Conservation (phyloP, 2,888 invertebrate species). For the Ganaspis brasiliensis region DNA sequence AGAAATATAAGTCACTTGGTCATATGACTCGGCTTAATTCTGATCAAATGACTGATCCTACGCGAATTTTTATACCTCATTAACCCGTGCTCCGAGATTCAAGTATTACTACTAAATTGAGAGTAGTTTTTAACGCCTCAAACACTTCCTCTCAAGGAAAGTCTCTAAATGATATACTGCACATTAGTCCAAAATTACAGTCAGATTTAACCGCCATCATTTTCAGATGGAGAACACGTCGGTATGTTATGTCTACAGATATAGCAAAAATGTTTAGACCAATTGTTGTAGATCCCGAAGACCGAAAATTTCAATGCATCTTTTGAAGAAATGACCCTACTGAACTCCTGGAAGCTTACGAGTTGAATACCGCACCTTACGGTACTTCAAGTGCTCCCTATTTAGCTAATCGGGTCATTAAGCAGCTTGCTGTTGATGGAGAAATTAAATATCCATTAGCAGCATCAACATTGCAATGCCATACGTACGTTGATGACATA, state of each 20-base stretch:
- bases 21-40: too few relatives aligned
- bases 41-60: too few relatives aligned
- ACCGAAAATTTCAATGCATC: background rate
- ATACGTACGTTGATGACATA: conserved; percentile 47
- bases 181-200: background rate
- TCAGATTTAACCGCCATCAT: background rate
- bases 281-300: background rate
- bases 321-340: background rate
- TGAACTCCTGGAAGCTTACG: background rate
- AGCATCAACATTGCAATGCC: background rate
- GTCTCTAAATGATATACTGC: background rate
- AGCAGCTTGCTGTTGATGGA: background rate
- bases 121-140: too few relatives aligned
- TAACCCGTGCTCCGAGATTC: too few relatives aligned
- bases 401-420: background rate
- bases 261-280: conserved; percentile 6
- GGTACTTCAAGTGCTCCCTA: background rate
- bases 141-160: background rate
- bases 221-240: background rate
- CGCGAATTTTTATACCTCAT: background rate
- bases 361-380: background rate
- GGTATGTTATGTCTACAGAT: background rate
- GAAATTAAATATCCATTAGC: background rate
- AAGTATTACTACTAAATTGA: too few relatives aligned
- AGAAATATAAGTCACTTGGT: too few relatives aligned